Conservation (phyloP, 1,140 invertebrate genomes). For the Battus philenor region DNA sequence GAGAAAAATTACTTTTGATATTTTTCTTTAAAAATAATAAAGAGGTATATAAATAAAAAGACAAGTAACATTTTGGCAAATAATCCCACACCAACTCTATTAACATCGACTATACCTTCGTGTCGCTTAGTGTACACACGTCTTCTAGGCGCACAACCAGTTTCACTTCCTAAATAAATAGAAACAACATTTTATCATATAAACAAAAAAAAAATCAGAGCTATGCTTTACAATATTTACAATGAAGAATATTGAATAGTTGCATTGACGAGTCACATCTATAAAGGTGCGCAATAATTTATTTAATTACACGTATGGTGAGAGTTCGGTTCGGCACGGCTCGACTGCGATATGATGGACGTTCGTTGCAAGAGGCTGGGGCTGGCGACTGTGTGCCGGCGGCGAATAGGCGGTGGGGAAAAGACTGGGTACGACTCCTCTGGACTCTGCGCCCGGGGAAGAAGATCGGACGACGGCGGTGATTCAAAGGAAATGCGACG, state of each 20-base stretch:
- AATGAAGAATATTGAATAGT: constrained; percentile 30
- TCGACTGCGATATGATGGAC: constrained; percentile 83
- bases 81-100: constrained; percentile 31
- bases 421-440: constrained; percentile 90
- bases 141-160: constrained; percentile 27
- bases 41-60: too few relatives aligned
- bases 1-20: too few relatives aligned
- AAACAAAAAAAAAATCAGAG: constrained; percentile 19
- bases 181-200: constrained; percentile 28
- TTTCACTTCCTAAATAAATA: constrained; percentile 47
- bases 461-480: constrained; percentile 83
- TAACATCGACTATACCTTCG: constrained; percentile 49
- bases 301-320: constrained; percentile 88
- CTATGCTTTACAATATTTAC: constrained; percentile 66
- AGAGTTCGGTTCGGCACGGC: constrained; percentile 80
- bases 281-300: constrained; percentile 2
- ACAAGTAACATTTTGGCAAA: constrained; percentile 16
- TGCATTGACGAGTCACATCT: constrained; percentile 22
- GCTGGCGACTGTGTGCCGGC: constrained; percentile 62
- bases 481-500: constrained; percentile 86
- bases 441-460: constrained; percentile 80
- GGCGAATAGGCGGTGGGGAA: constrained; percentile 83
- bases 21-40: too few relatives aligned
- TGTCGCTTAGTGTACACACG: constrained; percentile 51
- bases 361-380: constrained; percentile 77